Base-by-base conservation (phyloP, 2,888 invertebrate species). In the Campoletis raptor region DNA sequence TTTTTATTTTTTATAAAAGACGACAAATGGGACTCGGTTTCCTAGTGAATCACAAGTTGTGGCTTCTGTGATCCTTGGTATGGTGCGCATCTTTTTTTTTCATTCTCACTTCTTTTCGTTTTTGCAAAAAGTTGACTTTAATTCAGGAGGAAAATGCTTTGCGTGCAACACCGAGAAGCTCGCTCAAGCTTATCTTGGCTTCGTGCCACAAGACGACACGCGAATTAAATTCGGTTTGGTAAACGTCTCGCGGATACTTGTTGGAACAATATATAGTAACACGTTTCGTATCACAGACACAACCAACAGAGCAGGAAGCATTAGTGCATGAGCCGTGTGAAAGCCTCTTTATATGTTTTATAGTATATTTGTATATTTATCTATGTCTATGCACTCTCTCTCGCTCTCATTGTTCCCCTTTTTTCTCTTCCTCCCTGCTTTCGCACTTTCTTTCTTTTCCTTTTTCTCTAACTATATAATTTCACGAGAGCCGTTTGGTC, bases 221-320 rank as follows among this genome's bases (percentile, higher is more conserved):
- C 85, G 85, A 83, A 87, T 87, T 85, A 83, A 85, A 85, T 83
- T 87, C 83, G 77, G 83, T 74, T 86, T 86, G 83, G 85, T 87
- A 87, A 85, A 85, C 83, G 87, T 85, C 83, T 77, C 83, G 85
- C 69, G 86, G 86, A 85, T 85, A 83, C 85, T 85, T 83, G 85
- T 85, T 85, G 85, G 86, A 86, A 78, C 77, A 81, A 36, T 81
- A 70, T 54, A 81, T 36, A 81, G 42, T 66, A 52, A 40, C 76
- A 64, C 42, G 42, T 61, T 30, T 40, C 18, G 52, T 18, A 78
- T 40, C 18, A 67, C 52, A 40, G 54, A 30, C 40, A 40, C 52
- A 67, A 67, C 67, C 40, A 67, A 37, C n/a, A 24, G 67, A 67
- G 52, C n/a, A 24, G 67, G 37, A 37, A 70, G 78, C 67, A 66